These are phyloP conservation scores for Psephotus haematonotus DNA, from an alignment of 2,113 vertebrate species.

Conservation along the genomic window DNA sequence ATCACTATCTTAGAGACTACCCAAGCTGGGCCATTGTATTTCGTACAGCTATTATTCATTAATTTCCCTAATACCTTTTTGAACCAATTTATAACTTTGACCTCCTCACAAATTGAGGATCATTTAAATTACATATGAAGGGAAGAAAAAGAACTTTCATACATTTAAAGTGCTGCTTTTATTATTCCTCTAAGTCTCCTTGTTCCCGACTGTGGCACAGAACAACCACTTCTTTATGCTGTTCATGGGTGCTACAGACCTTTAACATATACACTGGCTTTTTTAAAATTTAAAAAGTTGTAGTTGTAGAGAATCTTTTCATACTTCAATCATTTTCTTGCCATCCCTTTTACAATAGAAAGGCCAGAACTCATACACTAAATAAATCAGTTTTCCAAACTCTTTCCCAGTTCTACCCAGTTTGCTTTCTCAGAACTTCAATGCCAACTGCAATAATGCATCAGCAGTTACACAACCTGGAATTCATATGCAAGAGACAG, in stretches of 20 bases:
- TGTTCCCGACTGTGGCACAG: not conserved
- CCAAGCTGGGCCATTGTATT: not conserved
- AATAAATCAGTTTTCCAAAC: not conserved
- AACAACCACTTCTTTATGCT: not conserved
- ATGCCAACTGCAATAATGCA: not conserved
- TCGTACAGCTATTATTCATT: not conserved
- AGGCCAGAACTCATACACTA: not conserved
- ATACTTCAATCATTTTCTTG: not conserved
- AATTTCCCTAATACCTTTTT: slow-evolving; percentile 36
- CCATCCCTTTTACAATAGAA: not conserved
- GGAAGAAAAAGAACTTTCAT: not conserved
- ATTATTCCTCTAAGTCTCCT: not conserved
- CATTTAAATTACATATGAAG: slow-evolving; percentile 31
- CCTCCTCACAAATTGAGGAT: not conserved
- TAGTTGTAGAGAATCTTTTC: not conserved
- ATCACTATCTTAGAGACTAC: not conserved
- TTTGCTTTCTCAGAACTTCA: not conserved
- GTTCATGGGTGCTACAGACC: not conserved
- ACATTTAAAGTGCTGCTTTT: slow-evolving; percentile 26
- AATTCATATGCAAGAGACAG: not conserved
- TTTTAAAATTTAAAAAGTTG: not conserved
- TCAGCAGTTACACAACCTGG: not conserved
- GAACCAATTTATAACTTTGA: slow-evolving; percentile 29
- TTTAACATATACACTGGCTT: not conserved
- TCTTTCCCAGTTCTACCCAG: not conserved